Conservation (phyloP, 35 echinoderm and acorn worm genomes). For the Apostichopus californicus region DNA sequence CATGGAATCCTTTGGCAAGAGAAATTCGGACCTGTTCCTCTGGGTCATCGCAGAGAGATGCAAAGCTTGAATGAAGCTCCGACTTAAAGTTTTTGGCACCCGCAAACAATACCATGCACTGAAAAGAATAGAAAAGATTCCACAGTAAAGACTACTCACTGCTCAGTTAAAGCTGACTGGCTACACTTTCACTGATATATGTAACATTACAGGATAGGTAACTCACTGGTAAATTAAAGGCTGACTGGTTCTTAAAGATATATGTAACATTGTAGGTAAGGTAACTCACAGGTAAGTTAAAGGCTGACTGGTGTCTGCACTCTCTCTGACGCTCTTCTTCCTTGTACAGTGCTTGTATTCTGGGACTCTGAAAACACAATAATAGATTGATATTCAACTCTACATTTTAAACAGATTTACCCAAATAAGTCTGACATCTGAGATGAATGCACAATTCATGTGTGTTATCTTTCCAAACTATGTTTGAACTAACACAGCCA, state of each 20-base stretch:
- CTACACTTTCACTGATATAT: constrained; percentile 57
- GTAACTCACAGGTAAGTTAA: constrained; percentile 93
- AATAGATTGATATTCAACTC: not conserved
- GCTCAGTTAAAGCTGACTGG: constrained; percentile 85
- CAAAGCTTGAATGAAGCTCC: constrained; percentile 89
- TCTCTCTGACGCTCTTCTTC: constrained; percentile 90
- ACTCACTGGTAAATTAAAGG: no score
- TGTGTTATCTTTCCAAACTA: no score
- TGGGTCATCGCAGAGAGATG: constrained; percentile 86
- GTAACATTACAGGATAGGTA: no score
- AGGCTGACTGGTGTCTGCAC: constrained; percentile 84
- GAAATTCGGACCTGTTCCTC: constrained; percentile 72
- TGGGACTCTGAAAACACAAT: constrained; percentile 69
- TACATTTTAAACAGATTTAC: no score
- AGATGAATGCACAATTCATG: no score
- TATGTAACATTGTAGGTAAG: no score
- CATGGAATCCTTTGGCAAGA: constrained; percentile 90
- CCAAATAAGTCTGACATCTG: no score
- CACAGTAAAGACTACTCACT: no score
- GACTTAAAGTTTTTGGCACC: constrained; percentile 86
- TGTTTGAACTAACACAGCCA: no score
- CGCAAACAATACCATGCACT: constrained; percentile 98
- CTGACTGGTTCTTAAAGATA: no score
- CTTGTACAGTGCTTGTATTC: constrained; percentile 80
- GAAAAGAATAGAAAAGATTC: constrained; percentile 1